phyloP scores from a whole-genome alignment of 1,140 invertebrate genomes.

The Bombus confusus region DNA sequence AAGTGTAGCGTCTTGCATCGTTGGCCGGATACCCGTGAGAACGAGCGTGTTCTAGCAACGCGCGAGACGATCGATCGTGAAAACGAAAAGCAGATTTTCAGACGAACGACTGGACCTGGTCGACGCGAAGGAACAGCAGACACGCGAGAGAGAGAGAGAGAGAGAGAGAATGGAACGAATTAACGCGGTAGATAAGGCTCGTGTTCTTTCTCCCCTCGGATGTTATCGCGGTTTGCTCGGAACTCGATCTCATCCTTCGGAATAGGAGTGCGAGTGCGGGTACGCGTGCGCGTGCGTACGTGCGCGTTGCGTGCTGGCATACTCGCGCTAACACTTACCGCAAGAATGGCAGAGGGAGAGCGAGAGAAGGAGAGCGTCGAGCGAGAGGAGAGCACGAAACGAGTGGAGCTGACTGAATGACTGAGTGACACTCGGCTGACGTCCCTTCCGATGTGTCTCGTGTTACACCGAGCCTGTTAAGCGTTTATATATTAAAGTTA shows the following conservation, averaged over 20 bases:
- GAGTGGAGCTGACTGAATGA: conserved; percentile 72
- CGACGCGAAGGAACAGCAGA: neutral
- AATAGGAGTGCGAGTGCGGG: conserved; percentile 60
- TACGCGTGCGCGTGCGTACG: neutral
- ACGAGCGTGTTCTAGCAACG: no score
- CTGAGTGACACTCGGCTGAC: conserved; percentile 79
- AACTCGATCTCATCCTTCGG: conserved; percentile 55
- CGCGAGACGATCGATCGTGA: no score
- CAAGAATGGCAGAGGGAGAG: conserved; percentile 21
- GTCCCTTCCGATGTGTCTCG: conserved; percentile 81
- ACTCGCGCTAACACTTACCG: conserved; percentile 53
- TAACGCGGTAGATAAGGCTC: conserved; percentile 47
- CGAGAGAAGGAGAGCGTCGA: neutral
- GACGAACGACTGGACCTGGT: neutral
- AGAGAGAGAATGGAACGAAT: conserved; percentile 3
- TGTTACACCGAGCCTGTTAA: conserved; percentile 78
- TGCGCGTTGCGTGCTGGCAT: conserved; percentile 24
- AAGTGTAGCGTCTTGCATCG: no score
- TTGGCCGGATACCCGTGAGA: no score
- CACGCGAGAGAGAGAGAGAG: neutral
- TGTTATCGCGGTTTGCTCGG: conserved; percentile 45
- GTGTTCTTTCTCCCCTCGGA: conserved; percentile 41
- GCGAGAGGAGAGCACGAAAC: conserved; percentile 28
- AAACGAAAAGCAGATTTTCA: no score
- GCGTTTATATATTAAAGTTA: conserved; percentile 81